Conservation (phyloP, 2,797 vertebrate genomes). For the Petrocephalus sullivani region DNA sequence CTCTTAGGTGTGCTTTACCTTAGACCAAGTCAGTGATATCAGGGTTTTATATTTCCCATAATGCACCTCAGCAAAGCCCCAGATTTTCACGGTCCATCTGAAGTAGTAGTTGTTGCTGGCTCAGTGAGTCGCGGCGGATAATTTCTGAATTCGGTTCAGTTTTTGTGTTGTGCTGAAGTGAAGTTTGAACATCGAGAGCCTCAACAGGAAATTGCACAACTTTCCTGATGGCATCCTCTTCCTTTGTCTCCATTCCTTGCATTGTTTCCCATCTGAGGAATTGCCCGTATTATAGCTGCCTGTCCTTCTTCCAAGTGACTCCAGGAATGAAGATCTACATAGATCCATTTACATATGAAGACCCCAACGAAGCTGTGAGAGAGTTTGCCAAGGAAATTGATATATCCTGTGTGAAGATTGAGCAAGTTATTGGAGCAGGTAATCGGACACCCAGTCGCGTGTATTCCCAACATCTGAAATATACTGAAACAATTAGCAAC, state of each 20-base stretch:
- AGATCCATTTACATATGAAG: constrained; percentile 97
- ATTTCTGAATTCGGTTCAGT: background rate
- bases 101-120: background rate
- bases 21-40: constrained; percentile 72
- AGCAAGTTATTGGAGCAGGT: constrained; percentile 99
- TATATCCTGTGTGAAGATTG: constrained; percentile 97
- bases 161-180: background rate
- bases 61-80: constrained; percentile 8
- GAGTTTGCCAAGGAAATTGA: constrained; percentile 99
- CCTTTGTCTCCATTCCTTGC: background rate
- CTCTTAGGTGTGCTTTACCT: background rate
- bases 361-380: constrained; percentile 94
- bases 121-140: background rate
- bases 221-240: background rate
- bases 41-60: background rate
- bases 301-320: constrained; percentile 78
- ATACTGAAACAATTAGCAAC: background rate
- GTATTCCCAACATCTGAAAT: background rate
- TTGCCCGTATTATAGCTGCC: constrained; percentile 49
- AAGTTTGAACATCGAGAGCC: background rate
- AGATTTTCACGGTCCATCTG: background rate
- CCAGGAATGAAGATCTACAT: constrained; percentile 99
- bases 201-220: background rate
- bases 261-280: background rate
- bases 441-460: constrained; percentile 39